Percentiles rank a stretch among this genome's conserved stretches.
These are phyloP conservation scores for Andrena camellia DNA, from an alignment of 2,888 invertebrate genomes.

Conservation along the genomic window DNA sequence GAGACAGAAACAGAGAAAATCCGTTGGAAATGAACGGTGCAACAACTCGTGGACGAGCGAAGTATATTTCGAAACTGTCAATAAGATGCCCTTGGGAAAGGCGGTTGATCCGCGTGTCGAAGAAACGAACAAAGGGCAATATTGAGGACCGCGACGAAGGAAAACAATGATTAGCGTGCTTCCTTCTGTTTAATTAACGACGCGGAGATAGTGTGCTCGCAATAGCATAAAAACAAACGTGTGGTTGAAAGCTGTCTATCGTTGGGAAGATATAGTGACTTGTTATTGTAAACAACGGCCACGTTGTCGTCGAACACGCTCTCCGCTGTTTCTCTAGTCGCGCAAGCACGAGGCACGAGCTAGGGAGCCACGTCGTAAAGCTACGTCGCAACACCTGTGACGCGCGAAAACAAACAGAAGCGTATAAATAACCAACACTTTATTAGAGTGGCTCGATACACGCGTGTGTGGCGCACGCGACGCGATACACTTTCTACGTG, in stretches of 20 bases:
- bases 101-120: background rate
- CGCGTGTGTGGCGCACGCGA: background rate
- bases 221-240: background rate
- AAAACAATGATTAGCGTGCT: background rate
- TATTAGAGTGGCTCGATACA: background rate
- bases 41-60: background rate
- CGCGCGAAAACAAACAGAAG: background rate
- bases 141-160: background rate
- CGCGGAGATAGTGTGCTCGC: background rate
- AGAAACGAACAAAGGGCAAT: background rate
- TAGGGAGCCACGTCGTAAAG: background rate
- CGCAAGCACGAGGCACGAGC: background rate
- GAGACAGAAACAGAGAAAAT: background rate
- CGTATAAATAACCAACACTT: conserved; percentile 1
- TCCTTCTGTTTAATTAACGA: background rate
- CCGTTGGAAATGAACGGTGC: background rate
- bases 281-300: conserved; percentile 34
- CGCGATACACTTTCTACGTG: background rate
- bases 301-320: background rate
- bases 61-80: background rate
- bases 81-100: background rate
- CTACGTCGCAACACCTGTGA: background rate
- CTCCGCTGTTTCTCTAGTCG: background rate
- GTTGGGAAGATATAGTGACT: background rate
- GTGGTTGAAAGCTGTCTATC: background rate